Evolutionary conservation across 2,797 vertebrate genomes (phyloP), one percentile per base, ranked within the genome.

Genomic region (Neosalanx taihuensis): DNA sequence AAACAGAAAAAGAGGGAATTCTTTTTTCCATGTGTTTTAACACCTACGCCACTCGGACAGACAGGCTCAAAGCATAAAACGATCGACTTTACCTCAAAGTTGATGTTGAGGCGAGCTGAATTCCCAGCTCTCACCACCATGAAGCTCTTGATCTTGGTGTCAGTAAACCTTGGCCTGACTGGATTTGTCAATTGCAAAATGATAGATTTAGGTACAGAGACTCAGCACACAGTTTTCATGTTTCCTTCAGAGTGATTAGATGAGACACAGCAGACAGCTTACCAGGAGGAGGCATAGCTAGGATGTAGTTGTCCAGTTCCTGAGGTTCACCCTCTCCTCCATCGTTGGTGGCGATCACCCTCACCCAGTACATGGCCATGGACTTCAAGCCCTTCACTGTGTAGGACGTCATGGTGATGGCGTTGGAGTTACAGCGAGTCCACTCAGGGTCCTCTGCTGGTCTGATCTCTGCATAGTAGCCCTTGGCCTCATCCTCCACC

Each of bases 401-500:
- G 81, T 90, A 95, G 61, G 72, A 74, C 72, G 72, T 92, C 67
- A 71, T 71, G 0, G 83, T 83, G 74, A 94, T 85, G 0, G 87
- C 85, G 62, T 91, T 90, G 6, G 37, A 0, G 49, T 95, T 96
- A 85, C 94, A 95, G 5, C 91, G 92, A 68, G 82, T 88, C 97
- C 97, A 98, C 20, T 86, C 93, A 41, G 88, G 88, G 81, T 79
- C 91, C 72, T 92, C 91, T 7, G 90, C 87, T 71, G 90, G 88
- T 20, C 93, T 86, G 76, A 96, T 88, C 82, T 98, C 95, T 66
- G 97, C 92, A 80, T 93, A 88, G 5, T 95, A 98, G 41, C 94
- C 95, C 70, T 92, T 95, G 33, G 93, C 92, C 65, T 90, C 87
- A 6, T 90, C 92, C 37, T 89, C 76, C 51, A 87, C 86, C 30